Evolutionary conservation across 2,888 invertebrate species (phyloP).

Genomic region (Aporophyla nigra): DNA sequence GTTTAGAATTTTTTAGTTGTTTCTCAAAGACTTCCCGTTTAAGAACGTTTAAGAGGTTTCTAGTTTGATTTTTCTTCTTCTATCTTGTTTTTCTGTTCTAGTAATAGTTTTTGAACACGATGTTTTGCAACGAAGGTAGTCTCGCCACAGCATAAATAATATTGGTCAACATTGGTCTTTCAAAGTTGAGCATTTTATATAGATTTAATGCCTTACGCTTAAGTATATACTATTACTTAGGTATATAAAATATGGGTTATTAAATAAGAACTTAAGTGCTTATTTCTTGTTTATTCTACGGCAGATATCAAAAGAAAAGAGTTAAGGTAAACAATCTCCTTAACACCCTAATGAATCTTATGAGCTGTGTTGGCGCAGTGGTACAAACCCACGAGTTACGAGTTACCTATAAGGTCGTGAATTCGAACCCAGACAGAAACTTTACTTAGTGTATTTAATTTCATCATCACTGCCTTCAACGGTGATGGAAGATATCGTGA

Average conservation of each 20-base stretch:
- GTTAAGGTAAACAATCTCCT: neutral
- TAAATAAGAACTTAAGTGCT: neutral
- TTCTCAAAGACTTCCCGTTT: conserved; percentile 55
- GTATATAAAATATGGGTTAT: neutral
- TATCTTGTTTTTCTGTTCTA: conserved; percentile 22
- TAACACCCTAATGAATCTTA: neutral
- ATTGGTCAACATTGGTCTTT: neutral
- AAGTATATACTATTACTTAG: neutral
- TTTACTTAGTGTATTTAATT: too few species aligned
- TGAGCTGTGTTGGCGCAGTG: too few species aligned
- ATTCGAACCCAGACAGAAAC: too few species aligned
- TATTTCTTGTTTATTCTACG: neutral
- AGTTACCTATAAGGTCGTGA: too few species aligned
- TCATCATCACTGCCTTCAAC: too few species aligned
- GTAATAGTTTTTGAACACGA: conserved; percentile 14
- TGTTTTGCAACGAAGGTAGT: neutral
- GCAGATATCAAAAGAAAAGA: neutral
- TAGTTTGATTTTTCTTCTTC: conserved; percentile 39
- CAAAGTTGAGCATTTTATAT: neutral
- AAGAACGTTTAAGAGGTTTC: conserved; percentile 47
- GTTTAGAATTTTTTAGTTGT: conserved; percentile 69
- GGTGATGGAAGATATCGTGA: too few species aligned
- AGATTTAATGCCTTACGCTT: too few species aligned
- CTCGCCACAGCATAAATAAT: neutral
- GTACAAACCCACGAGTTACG: too few species aligned